Conservation (phyloP, 1,140 invertebrate genomes). For the Penaeus chinensis region DNA sequence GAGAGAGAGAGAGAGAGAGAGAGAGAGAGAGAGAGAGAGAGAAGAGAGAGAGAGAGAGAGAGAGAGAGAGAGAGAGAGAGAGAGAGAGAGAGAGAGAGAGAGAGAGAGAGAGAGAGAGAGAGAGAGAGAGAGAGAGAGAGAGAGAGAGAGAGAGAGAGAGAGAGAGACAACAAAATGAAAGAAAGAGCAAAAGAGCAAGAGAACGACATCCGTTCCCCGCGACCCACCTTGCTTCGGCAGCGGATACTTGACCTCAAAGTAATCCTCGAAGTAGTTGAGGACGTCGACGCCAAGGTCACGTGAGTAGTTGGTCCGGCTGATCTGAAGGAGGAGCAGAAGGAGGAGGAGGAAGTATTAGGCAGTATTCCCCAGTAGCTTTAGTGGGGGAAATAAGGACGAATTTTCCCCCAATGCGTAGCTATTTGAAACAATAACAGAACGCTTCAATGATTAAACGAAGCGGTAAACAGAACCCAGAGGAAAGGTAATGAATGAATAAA, state of each 20-base stretch:
- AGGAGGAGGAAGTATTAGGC: background rate
- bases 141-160: background rate
- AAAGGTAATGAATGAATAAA: no score
- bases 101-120: background rate
- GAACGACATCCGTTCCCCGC: background rate
- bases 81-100: background rate
- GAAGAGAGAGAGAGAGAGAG: no score
- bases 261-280: slow-evolving; percentile 87
- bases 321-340: slow-evolving; percentile 61
- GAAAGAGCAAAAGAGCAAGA: background rate
- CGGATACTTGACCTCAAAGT: slow-evolving; percentile 88
- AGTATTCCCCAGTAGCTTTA: background rate
- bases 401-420: no score
- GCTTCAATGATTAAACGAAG: no score
- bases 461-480: no score
- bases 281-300: slow-evolving; percentile 80
- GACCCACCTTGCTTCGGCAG: slow-evolving; percentile 83
- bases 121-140: background rate
- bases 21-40: no score
- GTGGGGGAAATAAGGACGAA: no score
- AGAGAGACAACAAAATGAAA: background rate
- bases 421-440: no score
- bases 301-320: slow-evolving; percentile 83
- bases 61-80: background rate
- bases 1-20: no score